phyloP scores from a whole-genome alignment of 2,888 invertebrate species.

The Nemoura dubitans region DNA sequence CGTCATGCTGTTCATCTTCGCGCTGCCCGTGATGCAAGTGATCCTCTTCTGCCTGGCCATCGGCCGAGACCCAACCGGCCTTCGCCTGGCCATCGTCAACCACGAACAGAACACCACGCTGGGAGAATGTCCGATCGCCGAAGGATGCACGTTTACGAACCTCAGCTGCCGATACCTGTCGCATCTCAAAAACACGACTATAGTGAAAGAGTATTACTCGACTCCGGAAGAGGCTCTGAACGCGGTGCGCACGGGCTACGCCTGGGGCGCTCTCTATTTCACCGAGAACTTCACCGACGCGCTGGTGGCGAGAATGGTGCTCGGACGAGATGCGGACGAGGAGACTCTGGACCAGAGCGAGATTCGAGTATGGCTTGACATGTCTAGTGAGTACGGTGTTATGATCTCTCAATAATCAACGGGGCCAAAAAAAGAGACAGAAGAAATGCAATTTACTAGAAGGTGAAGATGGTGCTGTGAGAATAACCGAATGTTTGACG shows the following conservation, averaged over 20 bases:
- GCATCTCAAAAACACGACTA: slow-evolving; percentile 76
- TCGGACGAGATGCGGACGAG: slow-evolving; percentile 84
- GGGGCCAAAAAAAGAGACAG: no score
- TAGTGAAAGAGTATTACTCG: slow-evolving; percentile 74
- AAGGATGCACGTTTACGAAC: slow-evolving; percentile 75
- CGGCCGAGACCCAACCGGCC: slow-evolving; percentile 84
- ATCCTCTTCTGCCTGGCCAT: slow-evolving; percentile 93
- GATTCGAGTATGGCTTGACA: slow-evolving; percentile 89
- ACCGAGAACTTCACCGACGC: slow-evolving; percentile 90
- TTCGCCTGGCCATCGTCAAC: slow-evolving; percentile 82
- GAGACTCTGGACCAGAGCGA: slow-evolving; percentile 89
- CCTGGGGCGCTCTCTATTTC: slow-evolving; percentile 90
- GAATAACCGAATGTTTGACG: no score
- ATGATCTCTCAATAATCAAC: no score
- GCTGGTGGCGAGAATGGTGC: slow-evolving; percentile 80
- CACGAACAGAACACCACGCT: slow-evolving; percentile 63
- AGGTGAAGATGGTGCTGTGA: no score
- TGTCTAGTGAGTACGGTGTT: slow-evolving; percentile 74
- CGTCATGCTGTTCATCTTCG: slow-evolving; percentile 93
- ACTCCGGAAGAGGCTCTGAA: slow-evolving; percentile 72
- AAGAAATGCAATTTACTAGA: no score
- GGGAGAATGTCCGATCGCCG: slow-evolving; percentile 63
- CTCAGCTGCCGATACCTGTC: slow-evolving; percentile 84
- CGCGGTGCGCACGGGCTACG: slow-evolving; percentile 79
- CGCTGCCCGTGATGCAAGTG: slow-evolving; percentile 93